Evolutionary conservation across 2,888 invertebrate species (phyloP).

Genomic region (Macrosiphum euphorbiae): DNA sequence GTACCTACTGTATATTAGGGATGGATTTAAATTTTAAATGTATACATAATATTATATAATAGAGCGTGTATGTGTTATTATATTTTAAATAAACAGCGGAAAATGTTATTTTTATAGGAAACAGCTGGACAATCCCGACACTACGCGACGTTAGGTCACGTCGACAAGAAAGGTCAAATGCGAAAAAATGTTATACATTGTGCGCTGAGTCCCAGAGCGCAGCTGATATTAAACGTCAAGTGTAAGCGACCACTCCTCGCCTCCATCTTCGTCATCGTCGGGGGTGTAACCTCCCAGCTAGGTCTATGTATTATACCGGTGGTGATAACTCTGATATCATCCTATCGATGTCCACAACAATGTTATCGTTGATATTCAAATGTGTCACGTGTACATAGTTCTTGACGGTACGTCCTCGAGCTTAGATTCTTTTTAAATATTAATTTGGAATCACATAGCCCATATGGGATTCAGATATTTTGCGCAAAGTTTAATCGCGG

Average conservation of each 20-base stretch:
- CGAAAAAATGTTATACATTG: not conserved
- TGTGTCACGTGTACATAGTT: not conserved
- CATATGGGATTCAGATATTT: not conserved
- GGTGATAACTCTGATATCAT: not conserved
- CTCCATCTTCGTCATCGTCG: not conserved
- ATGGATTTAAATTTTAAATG: not conserved
- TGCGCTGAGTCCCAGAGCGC: not conserved
- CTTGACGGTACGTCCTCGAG: not conserved
- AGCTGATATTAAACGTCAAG: conserved; percentile 20
- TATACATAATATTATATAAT: not conserved
- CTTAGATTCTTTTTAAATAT: not conserved
- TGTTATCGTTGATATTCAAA: not conserved
- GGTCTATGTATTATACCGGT: not conserved
- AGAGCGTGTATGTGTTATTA: no score
- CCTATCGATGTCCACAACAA: not conserved
- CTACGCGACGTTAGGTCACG: not conserved
- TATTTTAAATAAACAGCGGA: no score
- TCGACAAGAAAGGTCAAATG: not conserved
- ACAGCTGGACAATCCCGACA: not conserved
- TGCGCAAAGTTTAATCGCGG: not conserved
- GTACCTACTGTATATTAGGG: not conserved
- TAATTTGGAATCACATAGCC: not conserved
- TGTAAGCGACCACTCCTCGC: not conserved
- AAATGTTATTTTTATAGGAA: no score
- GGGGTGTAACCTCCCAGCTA: not conserved